A percentile compares a stretch with the other conserved stretches of the same genome.
Conservation (phyloP, 2,797 vertebrate species). For the Knipowitschia caucasica region DNA sequence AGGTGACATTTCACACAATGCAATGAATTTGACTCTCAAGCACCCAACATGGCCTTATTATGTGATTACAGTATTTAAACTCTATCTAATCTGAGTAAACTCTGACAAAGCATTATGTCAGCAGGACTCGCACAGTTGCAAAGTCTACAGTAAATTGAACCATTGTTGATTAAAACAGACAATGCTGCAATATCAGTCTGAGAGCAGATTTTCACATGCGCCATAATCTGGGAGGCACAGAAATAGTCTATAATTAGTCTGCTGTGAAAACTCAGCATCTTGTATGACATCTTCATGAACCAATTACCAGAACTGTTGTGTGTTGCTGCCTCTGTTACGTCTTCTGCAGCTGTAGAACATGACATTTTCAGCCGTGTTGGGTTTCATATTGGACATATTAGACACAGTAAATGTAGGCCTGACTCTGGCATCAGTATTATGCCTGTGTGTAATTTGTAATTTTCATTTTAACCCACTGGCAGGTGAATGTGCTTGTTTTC, state of each 20-base stretch:
- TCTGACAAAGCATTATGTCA: background rate
- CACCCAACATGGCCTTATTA: too few species aligned
- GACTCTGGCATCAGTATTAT: background rate
- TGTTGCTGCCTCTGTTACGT: too few species aligned
- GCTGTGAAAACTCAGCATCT: slow-evolving; percentile 34
- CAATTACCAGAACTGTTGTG: too few species aligned
- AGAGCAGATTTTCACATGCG: slow-evolving; percentile 5
- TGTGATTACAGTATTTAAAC: background rate
- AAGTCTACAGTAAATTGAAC: too few species aligned
- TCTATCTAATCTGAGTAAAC: background rate
- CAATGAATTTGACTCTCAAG: too few species aligned
- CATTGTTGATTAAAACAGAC: background rate
- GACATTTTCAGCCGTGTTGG: too few species aligned
- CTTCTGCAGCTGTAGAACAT: too few species aligned
- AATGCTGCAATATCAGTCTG: slow-evolving; percentile 19
- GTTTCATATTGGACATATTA: too few species aligned
- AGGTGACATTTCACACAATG: too few species aligned
- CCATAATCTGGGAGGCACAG: slow-evolving; percentile 24
- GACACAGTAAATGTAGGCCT: slow-evolving; percentile 3
- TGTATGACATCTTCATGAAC: too few species aligned
- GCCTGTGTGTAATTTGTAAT: slow-evolving; percentile 11
- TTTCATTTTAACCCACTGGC: slow-evolving; percentile 38
- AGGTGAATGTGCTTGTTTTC: too few species aligned
- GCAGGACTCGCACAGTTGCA: too few species aligned
- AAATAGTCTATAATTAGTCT: slow-evolving; percentile 48